Base-by-base conservation (phyloP, 2,888 invertebrate species). In the Apotomis capreana region DNA sequence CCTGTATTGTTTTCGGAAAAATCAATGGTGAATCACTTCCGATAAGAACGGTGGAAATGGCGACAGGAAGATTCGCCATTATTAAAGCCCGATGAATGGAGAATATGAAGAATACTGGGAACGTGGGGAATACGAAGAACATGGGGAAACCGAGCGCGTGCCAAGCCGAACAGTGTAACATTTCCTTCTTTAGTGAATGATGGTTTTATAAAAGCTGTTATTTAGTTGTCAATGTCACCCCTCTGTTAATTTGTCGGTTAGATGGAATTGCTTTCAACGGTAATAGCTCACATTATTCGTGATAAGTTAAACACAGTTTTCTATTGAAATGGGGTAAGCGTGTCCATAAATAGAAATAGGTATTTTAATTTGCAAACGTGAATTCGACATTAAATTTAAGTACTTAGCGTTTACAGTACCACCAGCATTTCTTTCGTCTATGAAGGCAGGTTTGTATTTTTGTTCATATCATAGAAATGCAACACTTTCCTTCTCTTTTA, bases 21-120 rank as follows among this genome's bases (percentile, higher is more conserved):
- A 92, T 92, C 90, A 91, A 92, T 91, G 91, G 89, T 79, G 84
- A 86, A 89, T 85, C 78, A 87, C 81, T 91, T 91, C 92, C 92
- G 89, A 86, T 86, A 83, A 84, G 82, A 77, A 75, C 78, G 73
- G 78, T 78, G 83, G 82, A 76, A 84, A 81, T 81, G 84, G 84
- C 83, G 86, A 85, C 87, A 88, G 90, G 89, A 90, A 90, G 87
- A 85, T 81, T 89, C 87, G 88, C 90, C 90, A 91, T 92, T 92
- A 90, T 91, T 90, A 89, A 84, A 83, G 87, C 85, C 86, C 85
- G 82, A 82, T 80, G 79, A 74, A 79, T 84, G 81, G 88, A 87
- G 63, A 52, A 59, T 52, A 36, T 44, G 49, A 52, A n/a, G 54
- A 64, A 64, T 64, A 55, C 44, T 15, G 61, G n/a, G 49, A 62